These are phyloP conservation scores for Lomographa bimaculata DNA, from an alignment of 2,888 invertebrate genomes.

Conservation along the genomic window DNA sequence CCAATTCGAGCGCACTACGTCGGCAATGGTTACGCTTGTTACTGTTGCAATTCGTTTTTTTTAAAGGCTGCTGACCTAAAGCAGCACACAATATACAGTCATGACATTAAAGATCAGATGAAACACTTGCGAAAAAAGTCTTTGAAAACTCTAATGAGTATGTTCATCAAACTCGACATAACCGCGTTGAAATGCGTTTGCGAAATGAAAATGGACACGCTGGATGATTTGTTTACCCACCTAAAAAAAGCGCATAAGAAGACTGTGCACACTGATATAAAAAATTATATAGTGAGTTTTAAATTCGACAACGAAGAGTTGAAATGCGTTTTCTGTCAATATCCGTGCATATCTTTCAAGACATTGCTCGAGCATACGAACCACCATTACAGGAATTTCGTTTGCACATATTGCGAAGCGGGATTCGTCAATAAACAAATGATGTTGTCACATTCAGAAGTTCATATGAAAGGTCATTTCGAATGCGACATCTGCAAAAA, in stretches of 20 bases:
- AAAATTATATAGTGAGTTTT: conserved; percentile 2
- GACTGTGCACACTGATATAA: neutral
- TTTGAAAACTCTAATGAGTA: neutral
- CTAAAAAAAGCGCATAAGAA: neutral
- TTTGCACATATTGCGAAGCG: conserved; percentile 69
- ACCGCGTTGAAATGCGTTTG: neutral
- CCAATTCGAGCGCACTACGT: conserved; percentile 72
- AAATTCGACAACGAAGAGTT: neutral
- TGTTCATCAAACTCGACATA: conserved; percentile 15
- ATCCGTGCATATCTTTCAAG: conserved; percentile 57
- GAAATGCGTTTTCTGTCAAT: neutral
- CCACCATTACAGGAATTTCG: conserved; percentile 68
- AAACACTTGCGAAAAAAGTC: neutral
- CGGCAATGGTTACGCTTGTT: conserved; percentile 70
- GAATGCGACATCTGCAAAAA: conserved; percentile 53
- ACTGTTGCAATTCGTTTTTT: too few relatives aligned
- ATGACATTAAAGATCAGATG: conserved; percentile 46
- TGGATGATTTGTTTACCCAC: neutral
- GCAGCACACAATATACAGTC: conserved; percentile 64
- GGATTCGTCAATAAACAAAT: conserved; percentile 56
- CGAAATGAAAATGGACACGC: neutral
- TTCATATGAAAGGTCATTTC: conserved; percentile 31
- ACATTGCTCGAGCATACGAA: conserved; percentile 75
- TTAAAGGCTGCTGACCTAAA: too few relatives aligned
- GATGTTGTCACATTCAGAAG: conserved; percentile 25